Base-by-base conservation (phyloP, 2,888 invertebrate species). In the Zygogramma bicolorata region DNA sequence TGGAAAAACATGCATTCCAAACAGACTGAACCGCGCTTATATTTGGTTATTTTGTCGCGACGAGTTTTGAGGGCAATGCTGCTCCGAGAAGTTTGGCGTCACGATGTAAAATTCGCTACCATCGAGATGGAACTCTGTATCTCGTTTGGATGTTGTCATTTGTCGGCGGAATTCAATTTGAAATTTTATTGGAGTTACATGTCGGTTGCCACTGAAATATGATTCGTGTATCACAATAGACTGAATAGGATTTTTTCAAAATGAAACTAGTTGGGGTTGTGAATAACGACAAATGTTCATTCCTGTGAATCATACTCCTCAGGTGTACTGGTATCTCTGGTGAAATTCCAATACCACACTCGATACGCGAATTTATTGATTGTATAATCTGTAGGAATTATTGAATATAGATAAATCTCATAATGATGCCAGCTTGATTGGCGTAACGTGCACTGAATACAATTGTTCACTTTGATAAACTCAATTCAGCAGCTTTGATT, bases 131-230 rank as follows among this genome's bases (percentile, higher is more conserved):
- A 46, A 73, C 29, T 65, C 20, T 42, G 53, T 57, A 66, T 68
- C 63, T 68, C 62, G 68, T 38, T 61, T 38, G 49, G 53, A 40
- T 72, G 72, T 70, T 72, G 68, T 74, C 72, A 60, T 66, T 62
- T 74, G 61, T 68, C 66, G 65, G 67, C 67, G 59, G 74, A 77
- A 77, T 77, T 73, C 72, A 75, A 75, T 77, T 77, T 71, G 22
- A 59, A 68, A 71, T 72, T 72, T 74, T 77, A 77, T 72, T 77
- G 77, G 68, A 75, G 73, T 59, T 69, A 66, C 68, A 71, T 67
- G 49, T 61, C 20, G 68, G 67, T 18, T 40, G 61, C 22, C 61
- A 38, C 38, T 42, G 42, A n/a, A 25, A 42, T 15, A 38, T 20
- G 25, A 13, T 25, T 25, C 53, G 13, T 5, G 4, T 10, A 2